Evolutionary conservation across 2,888 invertebrate species (phyloP), one percentile per base, ranked within the genome.

Genomic region (Leucozona laternaria): DNA sequence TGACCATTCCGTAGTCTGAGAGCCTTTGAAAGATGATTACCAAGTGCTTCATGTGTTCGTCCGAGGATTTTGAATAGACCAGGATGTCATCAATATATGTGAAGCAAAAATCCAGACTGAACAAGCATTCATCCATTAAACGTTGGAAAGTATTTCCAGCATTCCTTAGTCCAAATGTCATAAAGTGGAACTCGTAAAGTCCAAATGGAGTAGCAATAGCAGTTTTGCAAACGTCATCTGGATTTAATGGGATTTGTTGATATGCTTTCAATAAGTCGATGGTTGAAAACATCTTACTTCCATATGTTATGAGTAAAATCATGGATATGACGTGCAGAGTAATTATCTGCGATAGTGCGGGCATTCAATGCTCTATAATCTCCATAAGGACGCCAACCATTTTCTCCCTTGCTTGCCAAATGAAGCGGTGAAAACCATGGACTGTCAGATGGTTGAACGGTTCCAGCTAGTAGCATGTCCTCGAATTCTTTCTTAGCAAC

Each of bases 241-340:
- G 5, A 8, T 60, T 60, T 7, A 60, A 25, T 5, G 40, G 60
- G 40, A 40, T 60, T 60, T 40, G 60, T 60, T 60, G 60, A 11
- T 60, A 60, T 40, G 40, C 60, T n/a, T 60, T 60, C 15, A 60
- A 40, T 15, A 60, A 40, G 22, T 60, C 60, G 37, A 60, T 60
- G 13, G 60, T 60, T 40, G 60, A 60, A 60, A 60, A 60, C 20
- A 60, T n/a, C 40, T 40, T 60, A 6, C 60, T 60, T 15, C 37
- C 37, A 22, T 8, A 60, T 10, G 31, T 57, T 57, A 57, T 57
- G 55, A 0, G 17, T 57, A 10, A 57, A n/a, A 57, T 57, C 31
- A 34, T 57, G 57, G 7, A 57, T 34, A 17, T 60, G 40, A 40
- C 40, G 15, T 22, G 37, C 17, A 60, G 60, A 25, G 22, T 60